Percentiles rank a stretch among this genome's conserved stretches.
Conservation (phyloP, 2,797 vertebrate species). For the Limnodromus scolopaceus region DNA sequence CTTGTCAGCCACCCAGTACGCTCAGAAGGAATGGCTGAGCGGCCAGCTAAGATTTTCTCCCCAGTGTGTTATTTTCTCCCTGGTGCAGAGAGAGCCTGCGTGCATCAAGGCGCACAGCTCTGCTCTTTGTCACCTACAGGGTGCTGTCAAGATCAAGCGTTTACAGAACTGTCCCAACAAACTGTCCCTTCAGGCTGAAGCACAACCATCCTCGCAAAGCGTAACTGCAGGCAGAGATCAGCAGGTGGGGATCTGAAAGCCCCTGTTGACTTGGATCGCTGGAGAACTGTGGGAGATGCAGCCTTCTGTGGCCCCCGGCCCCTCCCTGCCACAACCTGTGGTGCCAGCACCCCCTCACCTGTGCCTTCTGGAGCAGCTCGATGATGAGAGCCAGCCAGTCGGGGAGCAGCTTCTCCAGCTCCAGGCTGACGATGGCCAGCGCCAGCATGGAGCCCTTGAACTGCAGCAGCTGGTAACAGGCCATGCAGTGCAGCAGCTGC, state of each 20-base stretch:
- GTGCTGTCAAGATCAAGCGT: rapidly evolving
- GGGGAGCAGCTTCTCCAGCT: slow-evolving; percentile 94
- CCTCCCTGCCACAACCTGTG: rapidly evolving
- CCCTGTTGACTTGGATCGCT: rapidly evolving
- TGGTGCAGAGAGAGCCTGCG: rapidly evolving
- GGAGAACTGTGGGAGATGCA: rapidly evolving
- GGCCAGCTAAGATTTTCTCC: rapidly evolving
- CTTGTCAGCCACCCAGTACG: rapidly evolving
- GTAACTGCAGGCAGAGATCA: rapidly evolving
- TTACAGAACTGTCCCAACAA: background rate
- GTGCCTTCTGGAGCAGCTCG: slow-evolving; percentile 89
- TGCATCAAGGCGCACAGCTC: rapidly evolving
- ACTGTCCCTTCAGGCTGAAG: background rate
- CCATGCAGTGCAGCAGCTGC: slow-evolving; percentile 90
- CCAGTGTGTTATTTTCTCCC: background rate
- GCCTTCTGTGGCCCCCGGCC: rapidly evolving
- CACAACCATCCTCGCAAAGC: rapidly evolving
- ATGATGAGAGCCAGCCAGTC: slow-evolving; percentile 95
- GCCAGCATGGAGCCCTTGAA: slow-evolving; percentile 94
- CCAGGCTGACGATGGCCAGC: slow-evolving; percentile 92
- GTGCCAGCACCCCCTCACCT: slow-evolving; percentile 66
- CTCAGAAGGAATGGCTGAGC: rapidly evolving
- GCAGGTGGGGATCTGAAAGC: rapidly evolving
- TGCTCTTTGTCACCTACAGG: rapidly evolving
- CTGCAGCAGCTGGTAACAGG: slow-evolving; percentile 87